Evolutionary conservation across 2,797 vertebrate genomes (phyloP), one percentile per base, ranked within the genome.

Genomic region (Heteromormyrus szaboi): DNA sequence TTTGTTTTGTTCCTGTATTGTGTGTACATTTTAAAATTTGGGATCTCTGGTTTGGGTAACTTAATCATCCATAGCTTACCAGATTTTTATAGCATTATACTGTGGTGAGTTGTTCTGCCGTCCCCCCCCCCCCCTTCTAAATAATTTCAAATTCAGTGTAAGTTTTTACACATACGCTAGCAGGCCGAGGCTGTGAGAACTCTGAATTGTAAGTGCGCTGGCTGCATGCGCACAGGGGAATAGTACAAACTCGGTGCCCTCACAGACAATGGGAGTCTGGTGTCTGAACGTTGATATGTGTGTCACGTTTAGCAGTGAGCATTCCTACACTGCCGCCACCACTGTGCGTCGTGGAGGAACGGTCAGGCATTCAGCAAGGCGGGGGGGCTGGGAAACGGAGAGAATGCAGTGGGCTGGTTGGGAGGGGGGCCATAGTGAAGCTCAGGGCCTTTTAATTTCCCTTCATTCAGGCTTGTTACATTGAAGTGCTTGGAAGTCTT

Each of bases 231-330:
- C 11, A 19, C 91, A 90, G 91, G 91, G 93, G 92, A 90, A 11
- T 65, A 0, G 51, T 89, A 88, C 65, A 90, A 90, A 88, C 89
- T 59, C 89, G 1, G 62, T 22, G 89, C 87, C 86, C 81, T 72
- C 25, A 19, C 3, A 59, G 90, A 93, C 92, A 93, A 92, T 85
- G 33, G 93, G 90, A 46, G 88, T 79, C 41, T 22, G 90, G 90
- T 83, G 33, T 89, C 88, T 90, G 91, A 53, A 85, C 62, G 48
- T 94, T 94, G 92, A 91, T 90, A 93, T 94, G 94, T 93, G 92
- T 91, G 93, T 95, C 95, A 94, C 94, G 94, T 95, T 91, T 92
- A 89, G 89, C 88, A 51, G 89, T 91, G 91, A 90, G 93, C 94
- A 95, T 95, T 96, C 94, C 94, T 94, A 91, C 90, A 11, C 89